phyloP scores from a whole-genome alignment of 1,140 invertebrate genomes.

The Drosophila ficusphila region DNA sequence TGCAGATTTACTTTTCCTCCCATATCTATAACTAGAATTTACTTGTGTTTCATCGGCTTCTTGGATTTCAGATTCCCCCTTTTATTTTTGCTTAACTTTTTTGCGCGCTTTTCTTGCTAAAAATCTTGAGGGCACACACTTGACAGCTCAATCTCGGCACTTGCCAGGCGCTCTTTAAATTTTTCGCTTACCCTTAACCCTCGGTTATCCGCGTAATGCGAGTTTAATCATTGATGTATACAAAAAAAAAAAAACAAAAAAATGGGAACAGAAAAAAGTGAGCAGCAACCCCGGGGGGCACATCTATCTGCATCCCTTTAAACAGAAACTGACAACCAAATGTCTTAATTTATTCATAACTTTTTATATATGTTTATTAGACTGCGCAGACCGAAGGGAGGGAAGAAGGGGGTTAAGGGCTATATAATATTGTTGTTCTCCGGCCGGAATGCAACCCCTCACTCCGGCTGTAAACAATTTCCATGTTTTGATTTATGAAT shows the following conservation, averaged over 20 bases:
- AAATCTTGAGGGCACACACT: slow-evolving; percentile 34
- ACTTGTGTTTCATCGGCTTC: slow-evolving; percentile 38
- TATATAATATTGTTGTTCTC: slow-evolving; percentile 28
- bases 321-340: slow-evolving; percentile 52
- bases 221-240: slow-evolving; percentile 66
- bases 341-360: slow-evolving; percentile 81
- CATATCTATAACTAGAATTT: slow-evolving; percentile 34
- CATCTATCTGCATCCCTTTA: not conserved
- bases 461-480: slow-evolving; percentile 55
- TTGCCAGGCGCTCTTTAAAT: slow-evolving; percentile 28
- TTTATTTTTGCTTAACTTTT: slow-evolving; percentile 22
- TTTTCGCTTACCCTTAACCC: not conserved
- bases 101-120: slow-evolving; percentile 38
- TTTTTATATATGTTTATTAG: slow-evolving; percentile 73
- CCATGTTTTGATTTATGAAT: slow-evolving; percentile 83
- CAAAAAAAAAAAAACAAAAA: no score
- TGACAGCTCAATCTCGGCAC: slow-evolving; percentile 56
- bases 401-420: not conserved
- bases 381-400: slow-evolving; percentile 21
- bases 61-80: not conserved
- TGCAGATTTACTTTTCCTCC: slow-evolving; percentile 6
- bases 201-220: slow-evolving; percentile 50
- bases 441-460: slow-evolving; percentile 23
- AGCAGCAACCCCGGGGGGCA: slow-evolving; percentile 42
- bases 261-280: no score